Base-by-base conservation (phyloP, 2,113 vertebrate genomes). In the Dicrurus megarhynchus region DNA sequence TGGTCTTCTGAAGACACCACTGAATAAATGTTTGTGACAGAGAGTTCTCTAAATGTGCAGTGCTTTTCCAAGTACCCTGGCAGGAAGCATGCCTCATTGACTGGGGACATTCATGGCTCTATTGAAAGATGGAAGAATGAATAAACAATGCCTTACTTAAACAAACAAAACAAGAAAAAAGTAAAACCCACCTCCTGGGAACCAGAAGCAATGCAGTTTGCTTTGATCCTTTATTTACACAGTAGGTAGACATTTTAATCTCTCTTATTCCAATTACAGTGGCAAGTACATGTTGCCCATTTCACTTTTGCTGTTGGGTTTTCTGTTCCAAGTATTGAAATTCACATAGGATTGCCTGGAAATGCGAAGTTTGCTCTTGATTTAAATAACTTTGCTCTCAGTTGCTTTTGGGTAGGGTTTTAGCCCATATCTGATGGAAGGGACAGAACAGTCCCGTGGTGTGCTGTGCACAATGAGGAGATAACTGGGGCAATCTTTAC, bases 21-120 rank as follows among this genome's bases (percentile, higher is more conserved):
- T 42, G 52, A 82, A 39, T 41, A n/a, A 68, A 61, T 87, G 94
- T 92, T 92, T 87, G 65, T 64, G 65, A 20, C 64, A 47, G 22
- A 82, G 35, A 47, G 60, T 49, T 92, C 46, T 84, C 49, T 67
- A 68, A 61, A 77, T 52, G 60, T 53, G 35, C 16, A 84, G n/a
- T 89, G 52, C 35, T 91, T 89, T 93, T 84, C 89, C 82, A 91
- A 85, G 77, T 60, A 57, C 13, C 33, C 46, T 6, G 24, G 57
- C 16, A 92, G 91, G 91, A 94, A 94, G 65, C 67, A 64, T 32
- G 89, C 65, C 39, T 94, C 94, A 65, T 61, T 76, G 78, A 50
- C 87, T 73, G 33, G 30, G 84, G 41, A 92, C 69, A 39, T 87
- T 52, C 37, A 37, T n/a, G 30, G 24, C 49, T 91, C 84, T 79